Percentiles rank a stretch among this genome's conserved stretches.
Evolutionary conservation across 2,888 invertebrate species (phyloP).

Genomic region (Clostera curtula): DNA sequence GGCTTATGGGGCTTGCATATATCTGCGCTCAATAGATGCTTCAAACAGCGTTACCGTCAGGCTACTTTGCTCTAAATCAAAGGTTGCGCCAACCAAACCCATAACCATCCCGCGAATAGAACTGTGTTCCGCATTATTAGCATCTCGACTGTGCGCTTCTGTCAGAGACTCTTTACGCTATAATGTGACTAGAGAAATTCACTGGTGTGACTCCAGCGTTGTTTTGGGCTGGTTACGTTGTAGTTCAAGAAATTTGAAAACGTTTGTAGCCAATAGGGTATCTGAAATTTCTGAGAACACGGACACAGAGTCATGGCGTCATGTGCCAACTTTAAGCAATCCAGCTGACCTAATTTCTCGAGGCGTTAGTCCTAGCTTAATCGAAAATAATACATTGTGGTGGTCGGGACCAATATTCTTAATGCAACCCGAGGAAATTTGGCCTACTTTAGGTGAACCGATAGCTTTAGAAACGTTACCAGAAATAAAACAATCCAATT

Average conservation of each 20-base stretch:
- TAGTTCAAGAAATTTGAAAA: slow-evolving; percentile 1
- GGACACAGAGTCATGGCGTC: slow-evolving; percentile 1
- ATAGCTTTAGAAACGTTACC: too few species aligned
- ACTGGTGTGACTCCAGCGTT: slow-evolving; percentile 3
- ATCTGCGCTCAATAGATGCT: background rate
- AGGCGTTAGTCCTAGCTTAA: too few species aligned
- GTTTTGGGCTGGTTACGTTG: slow-evolving; percentile 1
- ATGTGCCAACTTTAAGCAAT: slow-evolving; percentile 3
- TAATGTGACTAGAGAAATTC: background rate
- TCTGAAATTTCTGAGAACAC: slow-evolving; percentile 3
- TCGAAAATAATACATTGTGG: too few species aligned
- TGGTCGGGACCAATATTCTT: too few species aligned
- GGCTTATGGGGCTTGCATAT: slow-evolving; percentile 6
- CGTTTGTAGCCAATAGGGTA: slow-evolving; percentile 4
- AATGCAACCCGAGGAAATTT: too few species aligned
- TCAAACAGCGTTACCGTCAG: background rate
- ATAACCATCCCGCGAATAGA: slow-evolving; percentile 3
- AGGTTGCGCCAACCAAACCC: slow-evolving; percentile 1
- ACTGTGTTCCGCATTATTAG: background rate
- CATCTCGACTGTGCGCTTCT: slow-evolving; percentile 2
- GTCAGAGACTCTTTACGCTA: background rate
- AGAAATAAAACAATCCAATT: too few species aligned
- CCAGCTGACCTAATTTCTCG: too few species aligned
- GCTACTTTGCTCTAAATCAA: slow-evolving; percentile 2
- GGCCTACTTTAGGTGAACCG: too few species aligned